phyloP scores from a whole-genome alignment of 2,888 invertebrate species.

The Calameuta filiformis region DNA sequence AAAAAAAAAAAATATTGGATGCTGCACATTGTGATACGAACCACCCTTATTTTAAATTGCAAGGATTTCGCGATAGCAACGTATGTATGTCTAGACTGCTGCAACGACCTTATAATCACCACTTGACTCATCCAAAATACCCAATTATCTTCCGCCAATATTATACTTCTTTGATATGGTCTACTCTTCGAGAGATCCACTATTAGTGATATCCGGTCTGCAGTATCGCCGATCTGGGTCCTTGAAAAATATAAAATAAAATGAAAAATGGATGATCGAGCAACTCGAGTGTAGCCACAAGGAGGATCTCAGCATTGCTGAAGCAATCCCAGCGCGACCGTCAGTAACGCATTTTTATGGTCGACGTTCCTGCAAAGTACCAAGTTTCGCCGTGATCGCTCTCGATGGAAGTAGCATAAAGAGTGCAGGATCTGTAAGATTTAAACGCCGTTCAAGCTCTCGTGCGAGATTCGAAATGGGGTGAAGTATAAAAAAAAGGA shows the following conservation, averaged over 20 bases:
- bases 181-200: no score
- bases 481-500: not conserved
- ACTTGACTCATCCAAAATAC: no score
- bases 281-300: not conserved
- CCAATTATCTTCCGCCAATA: no score
- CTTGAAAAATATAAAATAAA: not conserved
- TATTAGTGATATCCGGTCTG: no score
- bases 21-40: no score
- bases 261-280: not conserved
- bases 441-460: not conserved
- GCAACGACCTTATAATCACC: no score
- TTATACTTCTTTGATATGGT: no score
- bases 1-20: no score
- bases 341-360: conserved; percentile 40
- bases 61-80: no score
- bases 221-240: no score
- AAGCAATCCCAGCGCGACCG: conserved; percentile 7
- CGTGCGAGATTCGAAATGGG: not conserved
- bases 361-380: conserved; percentile 35
- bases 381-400: not conserved
- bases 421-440: not conserved
- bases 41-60: no score
- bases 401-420: not conserved
- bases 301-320: not conserved
- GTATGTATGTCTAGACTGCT: no score